These are phyloP conservation scores for Osmerus mordax DNA, from an alignment of 2,113 vertebrate species.

Conservation along the genomic window DNA sequence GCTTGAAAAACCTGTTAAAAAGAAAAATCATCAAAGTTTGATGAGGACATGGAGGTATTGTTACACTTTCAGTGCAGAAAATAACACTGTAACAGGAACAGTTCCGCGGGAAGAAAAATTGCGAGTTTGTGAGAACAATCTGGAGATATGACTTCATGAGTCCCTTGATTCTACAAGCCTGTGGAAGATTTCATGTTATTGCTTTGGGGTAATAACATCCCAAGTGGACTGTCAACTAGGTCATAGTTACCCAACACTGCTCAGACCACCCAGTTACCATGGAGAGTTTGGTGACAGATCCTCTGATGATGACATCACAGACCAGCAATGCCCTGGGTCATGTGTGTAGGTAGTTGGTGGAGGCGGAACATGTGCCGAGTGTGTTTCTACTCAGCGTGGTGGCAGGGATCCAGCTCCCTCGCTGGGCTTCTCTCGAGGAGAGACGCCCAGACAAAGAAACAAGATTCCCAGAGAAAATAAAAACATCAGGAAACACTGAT, in stretches of 20 bases:
- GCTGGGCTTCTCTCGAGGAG: slow-evolving; percentile 30
- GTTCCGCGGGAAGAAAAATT: not conserved
- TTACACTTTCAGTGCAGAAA: not conserved
- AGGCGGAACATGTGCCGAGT: not conserved
- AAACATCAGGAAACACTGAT: slow-evolving; percentile 48
- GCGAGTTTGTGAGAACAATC: not conserved
- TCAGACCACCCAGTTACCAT: not conserved
- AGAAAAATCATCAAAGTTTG: not conserved
- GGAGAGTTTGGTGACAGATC: not conserved
- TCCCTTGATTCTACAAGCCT: not conserved
- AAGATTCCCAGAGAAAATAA: slow-evolving; percentile 42
- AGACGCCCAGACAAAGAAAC: slow-evolving; percentile 43
- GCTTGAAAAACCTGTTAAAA: not conserved
- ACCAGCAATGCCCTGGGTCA: not conserved
- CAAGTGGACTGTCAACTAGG: not conserved
- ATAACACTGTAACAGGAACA: slow-evolving; percentile 6
- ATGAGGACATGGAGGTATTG: not conserved
- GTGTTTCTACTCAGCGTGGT: slow-evolving; percentile 11
- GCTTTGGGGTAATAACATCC: not conserved
- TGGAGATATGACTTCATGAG: slow-evolving; percentile 2
- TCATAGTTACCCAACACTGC: not conserved
- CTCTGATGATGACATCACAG: slow-evolving; percentile 11
- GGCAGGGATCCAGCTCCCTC: slow-evolving; percentile 19
- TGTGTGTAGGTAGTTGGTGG: not conserved
- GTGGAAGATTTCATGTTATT: slow-evolving; percentile 5